Conservation (phyloP, 2,113 vertebrate species). For the Brachionichthys hirsutus region DNA sequence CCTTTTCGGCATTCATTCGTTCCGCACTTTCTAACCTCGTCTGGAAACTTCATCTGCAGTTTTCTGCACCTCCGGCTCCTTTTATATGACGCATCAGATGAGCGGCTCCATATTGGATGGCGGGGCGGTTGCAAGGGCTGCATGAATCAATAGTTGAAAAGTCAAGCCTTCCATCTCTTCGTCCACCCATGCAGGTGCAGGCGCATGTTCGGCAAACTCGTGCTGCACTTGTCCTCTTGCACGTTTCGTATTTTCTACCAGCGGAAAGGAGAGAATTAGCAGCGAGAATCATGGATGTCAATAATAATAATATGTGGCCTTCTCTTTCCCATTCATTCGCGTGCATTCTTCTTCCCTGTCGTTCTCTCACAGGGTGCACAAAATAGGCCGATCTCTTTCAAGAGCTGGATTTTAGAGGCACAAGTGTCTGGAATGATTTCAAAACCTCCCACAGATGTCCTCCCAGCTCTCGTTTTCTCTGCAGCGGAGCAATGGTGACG, state of each 20-base stretch:
- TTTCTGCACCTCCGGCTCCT: slow-evolving; percentile 27
- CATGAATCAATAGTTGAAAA: slow-evolving; percentile 16
- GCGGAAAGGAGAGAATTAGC: slow-evolving; percentile 31
- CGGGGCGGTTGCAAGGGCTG: slow-evolving; percentile 11
- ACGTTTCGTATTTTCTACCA: slow-evolving; percentile 19
- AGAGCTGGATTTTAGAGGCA: slow-evolving; percentile 60
- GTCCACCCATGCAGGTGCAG: slow-evolving; percentile 18
- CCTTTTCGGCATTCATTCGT: slow-evolving; percentile 13
- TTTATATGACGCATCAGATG: slow-evolving; percentile 15
- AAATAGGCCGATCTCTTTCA: slow-evolving; percentile 34
- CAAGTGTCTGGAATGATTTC: slow-evolving; percentile 71
- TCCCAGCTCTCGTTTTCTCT: slow-evolving; percentile 82
- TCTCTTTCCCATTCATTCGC: slow-evolving; percentile 23
- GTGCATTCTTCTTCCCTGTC: slow-evolving; percentile 20
- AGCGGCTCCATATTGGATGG: slow-evolving; percentile 20
- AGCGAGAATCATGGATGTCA: slow-evolving; percentile 32
- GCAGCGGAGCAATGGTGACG: slow-evolving; percentile 79
- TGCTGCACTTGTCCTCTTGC: background rate
- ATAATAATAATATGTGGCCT: slow-evolving; percentile 10
- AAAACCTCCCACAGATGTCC: slow-evolving; percentile 79
- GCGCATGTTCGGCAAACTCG: slow-evolving; percentile 5
- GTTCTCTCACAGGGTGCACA: slow-evolving; percentile 34
- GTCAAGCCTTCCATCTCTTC: slow-evolving; percentile 24
- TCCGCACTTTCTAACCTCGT: slow-evolving; percentile 14
- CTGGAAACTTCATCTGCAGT: slow-evolving; percentile 8